Evolutionary conservation across 2,888 invertebrate species (phyloP).

Genomic region (Drosophila anomalata): DNA sequence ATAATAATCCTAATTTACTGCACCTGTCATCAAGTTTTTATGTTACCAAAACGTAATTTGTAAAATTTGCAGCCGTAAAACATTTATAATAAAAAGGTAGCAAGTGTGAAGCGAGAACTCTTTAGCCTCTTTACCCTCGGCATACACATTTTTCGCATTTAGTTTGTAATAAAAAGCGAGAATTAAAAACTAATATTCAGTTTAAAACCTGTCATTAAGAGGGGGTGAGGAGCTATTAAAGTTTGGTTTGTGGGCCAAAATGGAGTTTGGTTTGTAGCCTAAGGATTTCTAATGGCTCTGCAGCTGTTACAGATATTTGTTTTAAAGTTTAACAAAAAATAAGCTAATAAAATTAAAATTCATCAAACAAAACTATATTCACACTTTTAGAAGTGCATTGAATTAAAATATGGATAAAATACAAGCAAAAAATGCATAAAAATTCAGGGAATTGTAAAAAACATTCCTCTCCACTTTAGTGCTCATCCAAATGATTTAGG

Average conservation of each 20-base stretch:
- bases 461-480: background rate
- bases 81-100: constrained; percentile 56
- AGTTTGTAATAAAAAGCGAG: constrained; percentile 51
- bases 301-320: background rate
- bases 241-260: background rate
- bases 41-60: constrained; percentile 70
- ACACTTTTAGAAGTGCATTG: too few species aligned
- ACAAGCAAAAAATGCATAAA: background rate
- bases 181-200: constrained; percentile 61
- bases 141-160: constrained; percentile 63
- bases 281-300: constrained; percentile 4
- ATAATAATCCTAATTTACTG: constrained; percentile 73
- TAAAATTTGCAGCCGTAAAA: constrained; percentile 63
- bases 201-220: constrained; percentile 36
- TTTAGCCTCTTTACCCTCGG: background rate
- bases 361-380: too few species aligned
- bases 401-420: background rate
- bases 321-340: background rate
- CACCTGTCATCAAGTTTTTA: constrained; percentile 66
- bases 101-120: constrained; percentile 51
- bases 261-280: background rate
- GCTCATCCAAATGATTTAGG: constrained; percentile 8
- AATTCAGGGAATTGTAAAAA: background rate
- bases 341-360: background rate
- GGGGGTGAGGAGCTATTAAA: background rate